These are phyloP conservation scores for Ianthella basta DNA, from an alignment of 37 sponge, comb jelly and placozoan genomes.

Conservation along the genomic window DNA sequence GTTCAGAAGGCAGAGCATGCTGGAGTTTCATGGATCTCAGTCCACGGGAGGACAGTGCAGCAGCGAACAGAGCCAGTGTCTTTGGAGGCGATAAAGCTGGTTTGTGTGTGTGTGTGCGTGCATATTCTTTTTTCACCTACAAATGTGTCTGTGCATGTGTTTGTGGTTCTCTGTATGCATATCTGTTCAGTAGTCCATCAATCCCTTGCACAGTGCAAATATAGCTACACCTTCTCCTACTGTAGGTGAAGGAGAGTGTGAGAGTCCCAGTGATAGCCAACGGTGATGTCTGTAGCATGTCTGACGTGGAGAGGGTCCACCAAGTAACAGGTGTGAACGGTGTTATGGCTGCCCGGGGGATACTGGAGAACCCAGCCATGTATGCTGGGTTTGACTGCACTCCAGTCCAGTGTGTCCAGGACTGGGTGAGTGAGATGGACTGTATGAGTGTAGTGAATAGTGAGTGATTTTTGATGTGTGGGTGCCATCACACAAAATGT, in stretches of 20 bases:
- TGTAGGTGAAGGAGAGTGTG: slow-evolving; percentile 77
- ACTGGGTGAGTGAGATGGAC: slow-evolving; percentile 73
- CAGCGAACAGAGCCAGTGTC: slow-evolving; percentile 83
- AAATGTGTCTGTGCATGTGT: slow-evolving; percentile 19
- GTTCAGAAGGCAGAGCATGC: slow-evolving; percentile 69
- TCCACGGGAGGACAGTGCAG: slow-evolving; percentile 87
- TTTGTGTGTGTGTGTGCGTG: slow-evolving; percentile 1
- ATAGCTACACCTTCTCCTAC: neutral
- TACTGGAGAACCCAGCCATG: slow-evolving; percentile 90
- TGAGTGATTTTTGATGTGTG: no score
- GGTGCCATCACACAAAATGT: no score
- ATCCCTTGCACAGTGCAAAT: no score
- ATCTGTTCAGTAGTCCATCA: neutral
- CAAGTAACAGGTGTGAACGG: slow-evolving; percentile 73
- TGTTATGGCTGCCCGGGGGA: slow-evolving; percentile 93
- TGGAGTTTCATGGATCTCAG: slow-evolving; percentile 87
- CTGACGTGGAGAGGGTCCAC: slow-evolving; percentile 48
- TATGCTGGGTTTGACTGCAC: slow-evolving; percentile 76
- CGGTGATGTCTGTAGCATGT: slow-evolving; percentile 72
- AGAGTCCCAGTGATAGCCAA: slow-evolving; percentile 91
- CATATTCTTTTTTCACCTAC: neutral
- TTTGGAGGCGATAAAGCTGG: slow-evolving; percentile 79
- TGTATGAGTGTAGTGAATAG: neutral
- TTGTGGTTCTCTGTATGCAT: neutral
- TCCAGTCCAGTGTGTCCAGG: slow-evolving; percentile 76